phyloP scores from a whole-genome alignment of 2,113 vertebrate genomes.

The Nothoprocta perdicaria region DNA sequence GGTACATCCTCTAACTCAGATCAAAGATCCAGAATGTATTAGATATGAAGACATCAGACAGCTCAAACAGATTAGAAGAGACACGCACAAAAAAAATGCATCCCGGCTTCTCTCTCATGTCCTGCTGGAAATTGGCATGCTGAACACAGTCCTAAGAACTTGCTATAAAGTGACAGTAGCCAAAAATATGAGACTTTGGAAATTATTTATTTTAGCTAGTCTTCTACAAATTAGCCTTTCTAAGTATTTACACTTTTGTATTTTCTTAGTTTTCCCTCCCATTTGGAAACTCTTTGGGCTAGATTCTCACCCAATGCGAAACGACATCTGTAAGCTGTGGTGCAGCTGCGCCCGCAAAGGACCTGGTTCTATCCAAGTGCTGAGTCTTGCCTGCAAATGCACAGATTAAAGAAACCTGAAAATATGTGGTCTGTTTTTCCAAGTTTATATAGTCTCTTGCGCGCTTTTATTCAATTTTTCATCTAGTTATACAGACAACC shows the following conservation, averaged over 20 bases:
- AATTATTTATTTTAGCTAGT: background rate
- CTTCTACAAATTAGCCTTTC: background rate
- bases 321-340: background rate
- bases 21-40: slow-evolving; percentile 2
- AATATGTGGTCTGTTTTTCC: background rate
- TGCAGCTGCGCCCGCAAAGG: background rate
- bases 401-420: slow-evolving; percentile 41
- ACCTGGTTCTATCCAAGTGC: background rate
- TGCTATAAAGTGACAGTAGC: background rate
- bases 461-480: background rate
- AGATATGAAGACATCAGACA: slow-evolving; percentile 38
- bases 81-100: background rate
- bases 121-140: background rate
- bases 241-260: slow-evolving; percentile 9
- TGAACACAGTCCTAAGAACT: background rate
- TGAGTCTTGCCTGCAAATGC: slow-evolving; percentile 10
- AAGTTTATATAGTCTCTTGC: background rate
- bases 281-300: background rate
- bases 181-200: background rate
- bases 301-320: background rate
- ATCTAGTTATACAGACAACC: background rate
- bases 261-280: background rate
- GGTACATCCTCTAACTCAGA: slow-evolving; percentile 21
- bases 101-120: background rate
- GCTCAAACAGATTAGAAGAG: slow-evolving; percentile 1